Evolutionary conservation across 1,140 invertebrate species (phyloP), one percentile per base, ranked within the genome.

Genomic region (Colletes gigas): DNA sequence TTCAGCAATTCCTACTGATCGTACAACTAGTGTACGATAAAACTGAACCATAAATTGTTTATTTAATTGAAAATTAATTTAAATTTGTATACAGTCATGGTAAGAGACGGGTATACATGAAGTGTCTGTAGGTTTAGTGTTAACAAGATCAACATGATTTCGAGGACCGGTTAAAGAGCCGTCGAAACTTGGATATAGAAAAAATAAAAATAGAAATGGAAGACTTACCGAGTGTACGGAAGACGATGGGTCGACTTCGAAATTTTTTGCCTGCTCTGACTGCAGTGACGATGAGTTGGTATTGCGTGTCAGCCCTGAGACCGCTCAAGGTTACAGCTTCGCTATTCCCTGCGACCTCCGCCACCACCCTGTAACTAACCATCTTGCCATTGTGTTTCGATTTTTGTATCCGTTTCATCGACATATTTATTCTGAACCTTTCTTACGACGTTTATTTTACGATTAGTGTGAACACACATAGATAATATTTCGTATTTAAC

Each of bases 281-380:
- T 72, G 97, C 97, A 44, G 96, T 96, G 59, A 98, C 97, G 3
- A 96, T 96, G 65, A 98, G 94, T 83, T 97, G 97, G 89, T 98
- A 98, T 92, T 97, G 96, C 15, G 97, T 97, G 90, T 97, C 96
- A n/a, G 97, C 96, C 86, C 96, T 94, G 68, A 98, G 93, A 52
- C 96, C 95, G 88, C 95, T 96, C 85, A 97, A 93, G 60, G 96
- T 97, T 83, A 97, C 96, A 70, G 97, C 96, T 90, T 97, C 96
- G 60, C 96, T 97, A 93, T 97, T 97, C 76, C 96, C 97, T 81
- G 97, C 97, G 90, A 97, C 97, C 90, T 97, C 95, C 94, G 96
- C 95, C 93, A 97, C 96, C 94, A 97, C 96, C 95, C 97, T 97
- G 96, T 97, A 97, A 97, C 97, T 97, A 96, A 96, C 94, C 92